Evolutionary conservation across 2,797 vertebrate species (phyloP).

Genomic region (Propithecus perrieri): DNA sequence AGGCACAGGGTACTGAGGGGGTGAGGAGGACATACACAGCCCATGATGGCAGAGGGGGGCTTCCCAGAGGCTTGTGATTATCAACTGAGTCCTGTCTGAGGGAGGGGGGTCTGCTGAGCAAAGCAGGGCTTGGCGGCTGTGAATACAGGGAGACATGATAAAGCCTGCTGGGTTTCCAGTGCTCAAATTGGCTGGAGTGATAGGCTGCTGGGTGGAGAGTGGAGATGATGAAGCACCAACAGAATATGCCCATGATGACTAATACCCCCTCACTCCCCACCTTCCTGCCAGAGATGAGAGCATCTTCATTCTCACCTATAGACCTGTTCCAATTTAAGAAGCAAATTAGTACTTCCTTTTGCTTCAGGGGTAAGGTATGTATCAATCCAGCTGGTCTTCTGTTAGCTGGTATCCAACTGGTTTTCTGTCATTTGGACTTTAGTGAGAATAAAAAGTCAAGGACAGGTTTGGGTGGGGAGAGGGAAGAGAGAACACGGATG

Average conservation of each 20-base stretch:
- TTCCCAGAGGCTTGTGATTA: not conserved
- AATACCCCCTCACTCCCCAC: not conserved
- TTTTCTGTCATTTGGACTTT: not conserved
- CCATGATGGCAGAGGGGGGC: not conserved
- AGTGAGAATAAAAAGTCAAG: not conserved
- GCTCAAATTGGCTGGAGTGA: not conserved
- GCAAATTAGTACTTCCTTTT: not conserved
- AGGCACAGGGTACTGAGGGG: not conserved
- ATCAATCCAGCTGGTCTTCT: not conserved
- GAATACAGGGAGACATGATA: not conserved
- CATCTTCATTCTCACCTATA: not conserved
- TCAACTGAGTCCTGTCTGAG: not conserved
- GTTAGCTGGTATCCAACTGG: not conserved
- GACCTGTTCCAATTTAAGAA: not conserved
- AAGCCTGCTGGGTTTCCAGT: not conserved
- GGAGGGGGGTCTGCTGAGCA: not conserved
- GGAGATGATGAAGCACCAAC: not conserved
- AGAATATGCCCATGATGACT: not conserved
- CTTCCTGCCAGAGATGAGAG: not conserved
- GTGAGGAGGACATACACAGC: not conserved
- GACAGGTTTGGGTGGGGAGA: not conserved
- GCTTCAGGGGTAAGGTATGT: not conserved
- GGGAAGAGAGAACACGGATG: not conserved
- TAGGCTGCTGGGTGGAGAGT: not conserved
- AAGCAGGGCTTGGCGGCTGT: not conserved